phyloP scores from a whole-genome alignment of 2,888 invertebrate genomes.

The Apodemia duryi region DNA sequence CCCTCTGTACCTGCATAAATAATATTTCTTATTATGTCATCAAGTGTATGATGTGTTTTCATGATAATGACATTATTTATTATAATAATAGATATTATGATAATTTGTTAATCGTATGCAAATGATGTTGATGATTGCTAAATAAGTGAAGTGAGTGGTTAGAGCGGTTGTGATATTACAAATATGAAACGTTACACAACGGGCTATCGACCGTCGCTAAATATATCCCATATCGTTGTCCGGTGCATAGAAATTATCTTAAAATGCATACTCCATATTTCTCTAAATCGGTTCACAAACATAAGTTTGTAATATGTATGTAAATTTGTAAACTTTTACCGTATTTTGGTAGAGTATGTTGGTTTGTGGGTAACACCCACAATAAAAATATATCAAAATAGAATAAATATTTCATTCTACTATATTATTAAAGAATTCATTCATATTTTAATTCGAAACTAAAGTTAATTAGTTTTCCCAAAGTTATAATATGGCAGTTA shows the following conservation, averaged over 20 bases:
- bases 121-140: constrained; percentile 27
- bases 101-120: constrained; percentile 29
- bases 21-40: constrained; percentile 52
- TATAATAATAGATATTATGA: constrained; percentile 2
- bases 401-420: too few relatives aligned
- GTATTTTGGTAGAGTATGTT: too few relatives aligned
- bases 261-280: constrained; percentile 67
- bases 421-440: too few relatives aligned
- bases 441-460: too few relatives aligned
- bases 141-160: constrained; percentile 24
- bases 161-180: neutral
- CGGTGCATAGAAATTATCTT: constrained; percentile 53
- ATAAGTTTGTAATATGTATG: too few relatives aligned
- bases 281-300: constrained; percentile 22
- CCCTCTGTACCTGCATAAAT: constrained; percentile 77
- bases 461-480: too few relatives aligned
- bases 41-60: constrained; percentile 29
- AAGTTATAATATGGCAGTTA: neutral
- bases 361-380: too few relatives aligned
- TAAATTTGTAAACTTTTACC: too few relatives aligned
- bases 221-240: constrained; percentile 56
- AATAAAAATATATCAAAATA: too few relatives aligned
- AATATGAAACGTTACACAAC: constrained; percentile 47
- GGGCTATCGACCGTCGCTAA: constrained; percentile 65
- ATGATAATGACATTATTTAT: constrained; percentile 29